phyloP scores from a whole-genome alignment of 2,888 invertebrate genomes.

The Drosophila quinaria region DNA sequence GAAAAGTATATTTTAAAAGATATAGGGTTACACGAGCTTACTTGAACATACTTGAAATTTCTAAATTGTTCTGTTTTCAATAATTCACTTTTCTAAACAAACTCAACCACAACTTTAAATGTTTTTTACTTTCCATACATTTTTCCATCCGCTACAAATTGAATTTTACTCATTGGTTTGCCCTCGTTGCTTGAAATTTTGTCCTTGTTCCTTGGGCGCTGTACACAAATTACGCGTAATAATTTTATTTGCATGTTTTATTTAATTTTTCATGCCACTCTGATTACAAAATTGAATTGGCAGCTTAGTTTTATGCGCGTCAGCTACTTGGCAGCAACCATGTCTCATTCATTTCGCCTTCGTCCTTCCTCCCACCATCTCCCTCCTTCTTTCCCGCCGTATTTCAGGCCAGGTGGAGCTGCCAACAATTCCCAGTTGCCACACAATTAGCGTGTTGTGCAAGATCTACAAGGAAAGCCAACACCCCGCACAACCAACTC shows the following conservation, averaged over 20 bases:
- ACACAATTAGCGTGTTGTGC: constrained; percentile 74
- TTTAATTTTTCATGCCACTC: constrained; percentile 81
- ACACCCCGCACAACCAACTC: background rate
- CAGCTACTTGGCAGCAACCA: constrained; percentile 58
- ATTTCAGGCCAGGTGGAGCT: constrained; percentile 25
- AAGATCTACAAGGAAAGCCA: constrained; percentile 32
- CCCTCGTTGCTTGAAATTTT: constrained; percentile 8
- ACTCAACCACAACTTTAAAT: constrained; percentile 23
- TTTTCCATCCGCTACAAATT: constrained; percentile 6
- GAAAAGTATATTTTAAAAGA: too few relatives aligned
- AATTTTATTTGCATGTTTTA: constrained; percentile 81
- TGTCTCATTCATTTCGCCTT: background rate
- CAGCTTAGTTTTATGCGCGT: constrained; percentile 76
- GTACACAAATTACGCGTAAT: constrained; percentile 78
- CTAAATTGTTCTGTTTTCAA: too few relatives aligned
- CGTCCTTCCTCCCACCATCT: background rate
- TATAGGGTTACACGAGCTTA: too few relatives aligned
- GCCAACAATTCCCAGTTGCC: constrained; percentile 61
- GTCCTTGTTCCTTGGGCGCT: constrained; percentile 12
- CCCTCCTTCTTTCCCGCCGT: background rate
- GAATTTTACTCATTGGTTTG: constrained; percentile 4
- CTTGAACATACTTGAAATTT: too few relatives aligned
- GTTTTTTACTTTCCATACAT: background rate
- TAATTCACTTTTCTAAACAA: background rate
- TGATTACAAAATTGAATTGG: constrained; percentile 81